Conservation (phyloP, 2,888 invertebrate genomes). For the Trilocha varians region DNA sequence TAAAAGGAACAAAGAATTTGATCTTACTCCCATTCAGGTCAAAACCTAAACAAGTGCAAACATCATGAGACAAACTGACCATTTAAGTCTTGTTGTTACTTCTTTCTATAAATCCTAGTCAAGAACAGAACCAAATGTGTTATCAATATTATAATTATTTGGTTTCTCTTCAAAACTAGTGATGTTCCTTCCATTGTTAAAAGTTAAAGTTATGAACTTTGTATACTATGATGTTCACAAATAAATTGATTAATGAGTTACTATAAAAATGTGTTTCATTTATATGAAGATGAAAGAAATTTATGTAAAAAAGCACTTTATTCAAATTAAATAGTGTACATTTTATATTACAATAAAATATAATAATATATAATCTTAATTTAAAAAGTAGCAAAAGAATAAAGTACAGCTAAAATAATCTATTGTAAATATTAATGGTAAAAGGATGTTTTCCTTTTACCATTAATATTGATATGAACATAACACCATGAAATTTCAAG, state of each 20-base stretch:
- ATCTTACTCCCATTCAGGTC: conserved; percentile 38
- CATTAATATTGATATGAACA: conserved; percentile 40
- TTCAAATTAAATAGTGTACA: conserved; percentile 71
- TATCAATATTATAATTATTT: conserved; percentile 36
- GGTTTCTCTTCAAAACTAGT: conserved; percentile 26
- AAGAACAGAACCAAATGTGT: conserved; percentile 30
- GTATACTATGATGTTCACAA: conserved; percentile 51
- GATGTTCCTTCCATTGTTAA: conserved; percentile 25
- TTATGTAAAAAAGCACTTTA: conserved; percentile 68
- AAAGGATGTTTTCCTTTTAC: conserved; percentile 66
- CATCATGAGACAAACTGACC: conserved; percentile 39
- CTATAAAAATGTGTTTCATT: conserved; percentile 2
- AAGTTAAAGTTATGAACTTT: conserved; percentile 24
- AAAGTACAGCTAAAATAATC: conserved; percentile 66
- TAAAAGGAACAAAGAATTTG: conserved; percentile 42
- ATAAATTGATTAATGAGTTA: conserved; percentile 32
- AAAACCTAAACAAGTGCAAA: conserved; percentile 42
- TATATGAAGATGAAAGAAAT: conserved; percentile 17
- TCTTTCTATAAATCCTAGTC: conserved; percentile 26
- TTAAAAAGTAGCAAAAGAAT: conserved; percentile 61
- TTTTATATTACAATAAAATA: conserved; percentile 70
- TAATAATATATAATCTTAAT: conserved; percentile 46
- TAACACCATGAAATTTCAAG: conserved; percentile 54
- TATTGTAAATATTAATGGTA: too few relatives aligned
- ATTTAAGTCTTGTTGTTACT: conserved; percentile 30